phyloP scores from a whole-genome alignment of 2,888 invertebrate species.

The Gastrophysa polygoni region DNA sequence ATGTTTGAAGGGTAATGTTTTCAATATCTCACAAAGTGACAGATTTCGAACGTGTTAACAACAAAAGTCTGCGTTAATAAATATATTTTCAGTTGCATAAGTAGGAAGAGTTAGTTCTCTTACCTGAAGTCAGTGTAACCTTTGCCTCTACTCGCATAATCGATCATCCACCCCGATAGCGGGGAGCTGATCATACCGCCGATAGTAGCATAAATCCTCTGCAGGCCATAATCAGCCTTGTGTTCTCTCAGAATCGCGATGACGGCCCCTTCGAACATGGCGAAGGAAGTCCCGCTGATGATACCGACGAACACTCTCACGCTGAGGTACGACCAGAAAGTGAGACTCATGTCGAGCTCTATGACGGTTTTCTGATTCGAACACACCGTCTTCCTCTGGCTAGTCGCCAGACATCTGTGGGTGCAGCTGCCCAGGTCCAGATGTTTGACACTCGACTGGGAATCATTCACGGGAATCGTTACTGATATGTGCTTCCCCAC shows the following conservation, averaged over 20 bases:
- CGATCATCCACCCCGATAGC: slow-evolving; percentile 74
- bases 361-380: slow-evolving; percentile 64
- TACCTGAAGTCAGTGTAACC: slow-evolving; percentile 77
- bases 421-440: slow-evolving; percentile 61
- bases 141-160: slow-evolving; percentile 73
- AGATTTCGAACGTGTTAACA: too few species aligned
- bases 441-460: slow-evolving; percentile 53
- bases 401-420: slow-evolving; percentile 66
- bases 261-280: slow-evolving; percentile 82
- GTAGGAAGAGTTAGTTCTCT: too few species aligned
- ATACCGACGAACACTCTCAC: slow-evolving; percentile 69
- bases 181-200: slow-evolving; percentile 83
- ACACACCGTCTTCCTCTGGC: slow-evolving; percentile 65
- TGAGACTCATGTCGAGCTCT: slow-evolving; percentile 68
- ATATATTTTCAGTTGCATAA: too few species aligned
- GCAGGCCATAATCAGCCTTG: slow-evolving; percentile 78
- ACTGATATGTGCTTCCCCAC: slow-evolving; percentile 56
- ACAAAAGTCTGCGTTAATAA: too few species aligned
- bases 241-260: slow-evolving; percentile 77
- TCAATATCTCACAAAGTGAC: too few species aligned
- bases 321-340: slow-evolving; percentile 75
- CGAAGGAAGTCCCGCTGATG: slow-evolving; percentile 76
- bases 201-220: slow-evolving; percentile 75
- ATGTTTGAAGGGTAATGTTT: too few species aligned
- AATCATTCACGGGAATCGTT: slow-evolving; percentile 56